Percentiles rank a stretch among this genome's conserved stretches.
Evolutionary conservation across 2,888 invertebrate species (phyloP).

Genomic region (Loripinus fragilis): DNA sequence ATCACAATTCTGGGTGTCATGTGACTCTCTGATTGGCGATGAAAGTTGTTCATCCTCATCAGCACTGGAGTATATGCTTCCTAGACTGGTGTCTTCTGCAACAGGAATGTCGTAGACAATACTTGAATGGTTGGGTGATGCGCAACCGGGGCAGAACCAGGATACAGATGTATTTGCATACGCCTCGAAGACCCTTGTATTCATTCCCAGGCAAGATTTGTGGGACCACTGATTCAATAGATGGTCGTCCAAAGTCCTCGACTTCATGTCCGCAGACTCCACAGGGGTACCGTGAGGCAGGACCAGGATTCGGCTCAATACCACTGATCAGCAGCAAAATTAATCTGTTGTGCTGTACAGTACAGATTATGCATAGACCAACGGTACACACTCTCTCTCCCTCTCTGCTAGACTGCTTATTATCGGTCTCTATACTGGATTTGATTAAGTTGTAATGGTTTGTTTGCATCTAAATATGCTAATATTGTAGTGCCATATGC

Average conservation of each 20-base stretch:
- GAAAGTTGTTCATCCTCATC: slow-evolving; percentile 8
- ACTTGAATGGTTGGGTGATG: slow-evolving; percentile 1
- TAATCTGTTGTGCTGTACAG: background rate
- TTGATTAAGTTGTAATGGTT: too few species aligned
- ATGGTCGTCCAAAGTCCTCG: background rate
- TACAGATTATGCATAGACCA: too few species aligned
- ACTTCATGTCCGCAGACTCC: slow-evolving; percentile 19
- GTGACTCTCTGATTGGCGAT: background rate
- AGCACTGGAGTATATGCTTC: too few species aligned
- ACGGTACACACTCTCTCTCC: too few species aligned
- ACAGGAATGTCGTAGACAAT: too few species aligned
- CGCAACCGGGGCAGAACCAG: background rate
- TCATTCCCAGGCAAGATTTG: too few species aligned
- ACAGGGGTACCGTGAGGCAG: slow-evolving; percentile 19
- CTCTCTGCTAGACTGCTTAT: too few species aligned
- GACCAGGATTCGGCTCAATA: slow-evolving; percentile 4
- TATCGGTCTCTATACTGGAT: too few species aligned
- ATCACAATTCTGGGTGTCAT: too few species aligned
- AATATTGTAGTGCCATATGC: too few species aligned
- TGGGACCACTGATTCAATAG: background rate
- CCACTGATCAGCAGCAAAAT: slow-evolving; percentile 8
- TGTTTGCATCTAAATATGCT: too few species aligned
- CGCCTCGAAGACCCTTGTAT: background rate
- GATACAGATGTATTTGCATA: slow-evolving; percentile 2
- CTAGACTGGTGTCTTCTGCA: too few species aligned